These are phyloP conservation scores for Leuciscus idus DNA, from an alignment of 2,113 vertebrate genomes.

Conservation along the genomic window DNA sequence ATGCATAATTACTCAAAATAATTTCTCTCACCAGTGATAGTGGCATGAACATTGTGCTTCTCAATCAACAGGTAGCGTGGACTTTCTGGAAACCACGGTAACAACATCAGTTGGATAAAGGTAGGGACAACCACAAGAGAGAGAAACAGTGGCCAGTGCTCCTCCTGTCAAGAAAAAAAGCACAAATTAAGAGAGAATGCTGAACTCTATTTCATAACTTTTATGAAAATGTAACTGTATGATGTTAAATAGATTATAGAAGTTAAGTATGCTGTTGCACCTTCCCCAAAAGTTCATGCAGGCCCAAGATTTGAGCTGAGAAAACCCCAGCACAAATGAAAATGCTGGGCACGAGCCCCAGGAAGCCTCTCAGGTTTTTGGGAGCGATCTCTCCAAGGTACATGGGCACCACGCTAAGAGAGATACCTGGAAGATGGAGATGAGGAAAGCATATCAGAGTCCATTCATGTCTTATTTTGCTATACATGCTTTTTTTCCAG, in stretches of 20 bases:
- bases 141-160: conserved; percentile 87
- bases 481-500: background rate
- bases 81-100: conserved; percentile 91
- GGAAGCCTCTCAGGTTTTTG: conserved; percentile 85
- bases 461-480: background rate
- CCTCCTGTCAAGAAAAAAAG: conserved; percentile 75
- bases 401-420: conserved; percentile 88
- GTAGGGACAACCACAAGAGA: conserved; percentile 82
- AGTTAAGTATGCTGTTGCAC: conserved; percentile 61
- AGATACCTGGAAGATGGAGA: conserved; percentile 78
- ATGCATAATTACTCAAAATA: background rate
- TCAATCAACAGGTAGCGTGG: conserved; percentile 90
- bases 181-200: conserved; percentile 1
- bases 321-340: conserved; percentile 90
- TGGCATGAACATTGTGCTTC: conserved; percentile 79
- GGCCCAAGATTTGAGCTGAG: conserved; percentile 83
- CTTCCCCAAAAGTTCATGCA: conserved; percentile 86
- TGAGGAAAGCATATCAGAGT: background rate
- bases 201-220: background rate
- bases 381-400: conserved; percentile 90
- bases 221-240: background rate
- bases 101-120: conserved; percentile 82
- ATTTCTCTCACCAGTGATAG: conserved; percentile 80
- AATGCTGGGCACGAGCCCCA: conserved; percentile 86
- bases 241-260: background rate